A percentile compares a stretch with the other conserved stretches of the same genome.
Conservation (phyloP, 2,797 vertebrate species). For the Malacoraja senta region DNA sequence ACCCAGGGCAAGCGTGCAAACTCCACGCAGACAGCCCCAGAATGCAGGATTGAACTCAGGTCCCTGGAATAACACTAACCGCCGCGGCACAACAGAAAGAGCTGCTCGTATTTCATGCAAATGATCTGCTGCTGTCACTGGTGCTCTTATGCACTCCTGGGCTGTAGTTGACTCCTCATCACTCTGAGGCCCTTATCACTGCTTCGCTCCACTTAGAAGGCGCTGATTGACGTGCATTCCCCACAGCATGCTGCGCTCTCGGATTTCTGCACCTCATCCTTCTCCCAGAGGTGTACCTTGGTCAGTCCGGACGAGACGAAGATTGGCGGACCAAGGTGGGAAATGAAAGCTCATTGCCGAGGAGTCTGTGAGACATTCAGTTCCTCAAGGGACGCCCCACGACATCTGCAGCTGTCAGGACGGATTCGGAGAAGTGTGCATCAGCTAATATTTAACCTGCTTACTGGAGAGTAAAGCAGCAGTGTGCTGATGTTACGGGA, state of each 20-base stretch:
- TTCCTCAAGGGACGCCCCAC: not conserved
- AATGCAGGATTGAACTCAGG: no score
- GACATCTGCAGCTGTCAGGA: not conserved
- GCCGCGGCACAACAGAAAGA: not conserved
- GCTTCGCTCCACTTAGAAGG: not conserved
- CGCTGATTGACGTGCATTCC: not conserved
- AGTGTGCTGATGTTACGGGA: not conserved
- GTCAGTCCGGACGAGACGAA: not conserved
- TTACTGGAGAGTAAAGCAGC: not conserved
- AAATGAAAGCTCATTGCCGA: not conserved
- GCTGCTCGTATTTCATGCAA: not conserved
- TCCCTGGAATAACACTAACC: no score
- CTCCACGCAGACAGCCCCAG: no score
- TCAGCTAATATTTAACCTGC: not conserved
- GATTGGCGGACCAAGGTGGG: not conserved
- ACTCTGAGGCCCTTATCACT: not conserved
- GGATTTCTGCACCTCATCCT: not conserved
- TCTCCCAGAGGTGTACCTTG: not conserved
- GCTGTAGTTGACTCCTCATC: no score
- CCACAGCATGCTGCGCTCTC: not conserved
- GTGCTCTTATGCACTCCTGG: no score
- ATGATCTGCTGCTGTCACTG: not conserved
- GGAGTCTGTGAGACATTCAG: not conserved
- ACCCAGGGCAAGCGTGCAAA: no score
- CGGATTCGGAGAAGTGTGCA: no score